phyloP scores from a whole-genome alignment of 2,797 vertebrate species.

The Spinibarbus caldwelli region DNA sequence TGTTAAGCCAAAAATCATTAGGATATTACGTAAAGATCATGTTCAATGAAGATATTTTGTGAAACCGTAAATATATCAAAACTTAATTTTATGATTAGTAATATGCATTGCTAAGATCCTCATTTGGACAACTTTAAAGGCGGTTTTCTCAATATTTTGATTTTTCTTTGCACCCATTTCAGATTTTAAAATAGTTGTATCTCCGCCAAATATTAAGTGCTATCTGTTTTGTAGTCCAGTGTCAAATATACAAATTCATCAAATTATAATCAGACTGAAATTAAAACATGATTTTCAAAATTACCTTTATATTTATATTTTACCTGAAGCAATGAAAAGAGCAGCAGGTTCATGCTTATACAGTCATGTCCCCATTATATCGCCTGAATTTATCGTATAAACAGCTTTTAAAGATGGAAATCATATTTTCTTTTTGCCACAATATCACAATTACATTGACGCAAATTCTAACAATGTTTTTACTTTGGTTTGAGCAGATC shows the following conservation, averaged over 20 bases:
- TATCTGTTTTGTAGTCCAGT: background rate
- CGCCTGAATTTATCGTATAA: background rate
- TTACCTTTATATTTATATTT: background rate
- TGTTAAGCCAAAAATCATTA: background rate
- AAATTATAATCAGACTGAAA: background rate
- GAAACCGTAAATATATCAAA: background rate
- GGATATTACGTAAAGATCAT: background rate
- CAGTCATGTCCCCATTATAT: background rate
- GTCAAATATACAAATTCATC: background rate
- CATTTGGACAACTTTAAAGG: too few species aligned
- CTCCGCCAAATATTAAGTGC: background rate
- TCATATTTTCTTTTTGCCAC: background rate
- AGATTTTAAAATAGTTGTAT: too few species aligned
- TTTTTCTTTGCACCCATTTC: too few species aligned
- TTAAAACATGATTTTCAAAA: background rate
- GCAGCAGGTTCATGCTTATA: background rate
- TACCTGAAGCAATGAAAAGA: background rate
- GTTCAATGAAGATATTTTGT: background rate
- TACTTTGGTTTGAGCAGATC: background rate
- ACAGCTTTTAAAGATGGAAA: background rate
- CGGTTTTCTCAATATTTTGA: too few species aligned
- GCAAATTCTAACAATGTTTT: background rate
- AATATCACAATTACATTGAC: background rate
- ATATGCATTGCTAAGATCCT: too few species aligned
- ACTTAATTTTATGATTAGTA: background rate